Percentiles rank a stretch among this genome's conserved stretches.
Evolutionary conservation across 2,797 vertebrate species (phyloP).

Genomic region (Denticeps clupeoides): DNA sequence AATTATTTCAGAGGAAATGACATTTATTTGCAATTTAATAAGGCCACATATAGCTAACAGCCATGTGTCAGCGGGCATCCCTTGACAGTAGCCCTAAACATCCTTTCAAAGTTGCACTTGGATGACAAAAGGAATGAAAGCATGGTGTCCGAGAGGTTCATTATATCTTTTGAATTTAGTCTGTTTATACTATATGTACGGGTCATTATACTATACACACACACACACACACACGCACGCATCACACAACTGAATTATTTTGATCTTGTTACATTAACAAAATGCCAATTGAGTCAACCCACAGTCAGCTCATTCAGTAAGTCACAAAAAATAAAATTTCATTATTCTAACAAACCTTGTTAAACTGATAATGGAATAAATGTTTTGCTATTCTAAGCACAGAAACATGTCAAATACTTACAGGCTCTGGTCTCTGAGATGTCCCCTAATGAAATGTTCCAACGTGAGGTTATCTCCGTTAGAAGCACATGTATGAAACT

Average conservation of each 20-base stretch:
- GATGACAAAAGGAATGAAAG: neutral
- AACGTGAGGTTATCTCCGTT: neutral
- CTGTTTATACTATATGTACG: too few species aligned
- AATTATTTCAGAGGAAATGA: conserved; percentile 46
- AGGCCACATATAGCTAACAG: conserved; percentile 44
- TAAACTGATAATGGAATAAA: conserved; percentile 1
- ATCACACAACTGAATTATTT: too few species aligned
- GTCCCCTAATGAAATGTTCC: too few species aligned
- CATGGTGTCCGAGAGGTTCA: too few species aligned
- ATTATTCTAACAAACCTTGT: neutral
- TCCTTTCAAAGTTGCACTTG: too few species aligned
- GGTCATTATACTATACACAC: too few species aligned
- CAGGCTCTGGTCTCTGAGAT: too few species aligned
- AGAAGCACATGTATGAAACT: conserved; percentile 37
- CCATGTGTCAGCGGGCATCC: conserved; percentile 2
- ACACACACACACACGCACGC: too few species aligned
- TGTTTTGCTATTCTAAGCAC: neutral
- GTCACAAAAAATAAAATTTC: neutral
- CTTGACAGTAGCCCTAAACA: neutral
- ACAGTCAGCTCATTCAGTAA: too few species aligned
- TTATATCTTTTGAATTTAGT: too few species aligned
- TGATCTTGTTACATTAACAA: too few species aligned
- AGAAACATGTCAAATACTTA: conserved; percentile 1
- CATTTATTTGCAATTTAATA: conserved; percentile 43
- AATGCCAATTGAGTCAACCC: too few species aligned